Evolutionary conservation across 1,140 invertebrate genomes (phyloP), one percentile per base, ranked within the genome.

Genomic region (Halictus rubicundus): DNA sequence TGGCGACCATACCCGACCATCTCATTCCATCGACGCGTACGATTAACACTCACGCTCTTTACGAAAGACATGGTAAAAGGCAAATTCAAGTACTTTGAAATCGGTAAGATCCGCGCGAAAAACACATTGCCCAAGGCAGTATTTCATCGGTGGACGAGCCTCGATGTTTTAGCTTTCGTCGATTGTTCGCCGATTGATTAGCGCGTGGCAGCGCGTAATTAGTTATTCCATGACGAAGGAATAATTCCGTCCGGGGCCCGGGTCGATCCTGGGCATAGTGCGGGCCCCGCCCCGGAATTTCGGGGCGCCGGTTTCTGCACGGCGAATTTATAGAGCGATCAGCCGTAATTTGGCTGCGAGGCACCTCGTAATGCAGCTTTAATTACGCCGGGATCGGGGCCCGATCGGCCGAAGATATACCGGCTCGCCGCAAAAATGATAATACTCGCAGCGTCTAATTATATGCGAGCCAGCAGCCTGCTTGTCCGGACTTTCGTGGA

Each of bases 361-460:
- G 25, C 6, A 64, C 23, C 27, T 52, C 46, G 39, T 64, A 63
- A 70, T 12, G 32, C 42, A 61, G 52, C 54, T 52, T 73, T 71
- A 75, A 66, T 83, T 85, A 80, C 54, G 77, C 70, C 37, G 52
- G 32, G 64, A 78, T 54, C 75, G 73, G 42, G 42, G 66, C 54
- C 63, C 54, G 80, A 84, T 78, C 68, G 74, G 4, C 14, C 39
- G 19, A 61, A 63, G 54, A 49, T 75, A 75, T 42, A 46, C 65
- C 39, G 8, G 16, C 10, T 69, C 69, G 65, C 37, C 46, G 73
- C 27, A 72, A 75, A 78, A 78, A 86, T 77, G 76, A 84, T 77
- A 76, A 84, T 66, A 52, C 59, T 5, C 21, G 39, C 32, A 32
- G 37, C 52, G 14, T 80, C 42, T 75, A 77, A 83, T 81, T 81